Evolutionary conservation across 37 sponge, comb jelly and placozoan species (phyloP).

Genomic region (Corticium candelabrum): DNA sequence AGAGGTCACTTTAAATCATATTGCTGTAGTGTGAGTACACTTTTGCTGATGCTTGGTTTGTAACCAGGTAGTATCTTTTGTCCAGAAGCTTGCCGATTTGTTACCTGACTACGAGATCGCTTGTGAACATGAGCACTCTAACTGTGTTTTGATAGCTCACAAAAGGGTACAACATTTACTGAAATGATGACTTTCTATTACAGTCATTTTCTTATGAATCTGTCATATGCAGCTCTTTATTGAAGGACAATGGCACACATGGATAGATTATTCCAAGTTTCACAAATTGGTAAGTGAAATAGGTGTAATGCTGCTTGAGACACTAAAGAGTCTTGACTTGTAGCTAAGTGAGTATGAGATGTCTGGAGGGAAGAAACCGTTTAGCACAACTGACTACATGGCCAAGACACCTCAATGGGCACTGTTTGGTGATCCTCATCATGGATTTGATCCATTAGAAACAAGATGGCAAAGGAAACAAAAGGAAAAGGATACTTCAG

Average conservation of each 20-base stretch:
- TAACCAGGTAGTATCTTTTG: slow-evolving; percentile 68
- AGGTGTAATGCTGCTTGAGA: not conserved
- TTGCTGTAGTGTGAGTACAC: not conserved
- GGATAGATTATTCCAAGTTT: slow-evolving; percentile 89
- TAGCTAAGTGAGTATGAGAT: slow-evolving; percentile 29
- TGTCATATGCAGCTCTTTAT: slow-evolving; percentile 52
- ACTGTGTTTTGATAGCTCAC: slow-evolving; percentile 88
- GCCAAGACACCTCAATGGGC: slow-evolving; percentile 85
- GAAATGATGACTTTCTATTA: not conserved
- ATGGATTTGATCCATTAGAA: slow-evolving; percentile 87
- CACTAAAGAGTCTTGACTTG: not conserved
- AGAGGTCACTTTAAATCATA: slow-evolving; percentile 38
- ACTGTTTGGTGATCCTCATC: slow-evolving; percentile 52
- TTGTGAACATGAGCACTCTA: slow-evolving; percentile 95
- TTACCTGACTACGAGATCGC: slow-evolving; percentile 79
- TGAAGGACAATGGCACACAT: slow-evolving; percentile 80
- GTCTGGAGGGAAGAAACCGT: slow-evolving; percentile 20
- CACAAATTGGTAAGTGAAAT: slow-evolving; percentile 61
- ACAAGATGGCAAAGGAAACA: slow-evolving; percentile 82
- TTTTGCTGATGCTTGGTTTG: not conserved
- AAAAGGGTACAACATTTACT: slow-evolving; percentile 49
- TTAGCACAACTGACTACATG: slow-evolving; percentile 73
- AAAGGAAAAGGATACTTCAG: slow-evolving; percentile 38
- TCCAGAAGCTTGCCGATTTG: slow-evolving; percentile 55
- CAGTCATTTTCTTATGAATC: not conserved